Evolutionary conservation across 37 sponge, comb jelly and placozoan species (phyloP), one percentile per base, ranked within the genome.

Genomic region (Beroe forskalii): DNA sequence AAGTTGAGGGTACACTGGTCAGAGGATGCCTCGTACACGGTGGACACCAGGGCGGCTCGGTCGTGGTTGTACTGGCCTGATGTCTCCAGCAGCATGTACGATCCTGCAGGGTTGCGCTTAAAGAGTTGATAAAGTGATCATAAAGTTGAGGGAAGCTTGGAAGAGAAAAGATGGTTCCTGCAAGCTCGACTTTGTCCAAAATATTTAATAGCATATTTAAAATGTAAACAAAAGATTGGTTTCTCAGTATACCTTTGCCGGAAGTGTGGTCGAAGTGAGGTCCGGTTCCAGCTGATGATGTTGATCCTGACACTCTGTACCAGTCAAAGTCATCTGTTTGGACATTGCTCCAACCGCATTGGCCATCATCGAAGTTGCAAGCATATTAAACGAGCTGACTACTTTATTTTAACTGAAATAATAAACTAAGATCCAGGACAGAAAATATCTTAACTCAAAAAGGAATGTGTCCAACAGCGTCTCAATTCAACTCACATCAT

Each of bases 1-100:
- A 92, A 92, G 62, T 90, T 64, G 36, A 92, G 90, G 17, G 31
- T 32, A 90, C 90, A 92, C 40, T 62, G 64, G 66, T 43, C 89
- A 3, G 60, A 86, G 55, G 61, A 43, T 41, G 48, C 37, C 89
- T 43, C 31, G 89, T 60, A 86, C 31, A 25, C 42, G 61, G 22
- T 43, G 6, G 60, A 44, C 23, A 86, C 60, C 48, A 86, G 89
- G 25, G 62, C 66, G 25, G 62, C 90, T 12, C 66, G 44, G 17
- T 62, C 44, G 44, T 61, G 66, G 37, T 27, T 20, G 27, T 41
- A 41, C 20, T 25, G 48, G 12, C 67, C 66, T 35, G 67, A 72
- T 62, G 90, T 90, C 90, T 90, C 90, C 61, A 90, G 44, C 43
- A 62, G 12, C 66, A 90, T 62, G 90, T 90, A 90, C 37, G 8